Base-by-base conservation (phyloP, 2,888 invertebrate genomes). In the Acanthoscelides obtectus region DNA sequence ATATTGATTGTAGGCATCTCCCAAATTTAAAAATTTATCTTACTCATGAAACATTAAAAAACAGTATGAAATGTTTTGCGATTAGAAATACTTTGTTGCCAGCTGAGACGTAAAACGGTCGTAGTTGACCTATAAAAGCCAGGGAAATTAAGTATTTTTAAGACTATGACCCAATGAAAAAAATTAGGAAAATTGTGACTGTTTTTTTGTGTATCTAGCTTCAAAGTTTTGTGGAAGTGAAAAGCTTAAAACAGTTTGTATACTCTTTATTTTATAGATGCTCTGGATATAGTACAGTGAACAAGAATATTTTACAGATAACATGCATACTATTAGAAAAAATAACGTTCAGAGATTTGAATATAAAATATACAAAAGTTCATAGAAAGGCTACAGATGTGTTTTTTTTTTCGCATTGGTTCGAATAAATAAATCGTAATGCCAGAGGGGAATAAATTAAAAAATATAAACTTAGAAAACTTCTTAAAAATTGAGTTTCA, bases 241-340 rank as follows among this genome's bases (percentile, higher is more conserved):
- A 25, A 25, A 5, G 8, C 25, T 5, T 25, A 8, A 8, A 45
- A 45, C 45, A 45, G 17, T 45, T 45, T 45, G 45, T 45, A 45
- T 45, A 45, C 45, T 45, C 3, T 45, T 45, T 45, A 45, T 77
- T 76, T 71, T 75, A 79, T 78, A 79, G 77, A 79, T 79, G 79
- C 79, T 79, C 78, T 79, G 78, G 45, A 78, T 79, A 78, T 80
- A 81, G 81, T 80, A 82, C 81, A 80, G 80, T 81, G 81, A 82
- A 82, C 81, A 81, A 77, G 81, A 80, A 82, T 80, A 81, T 45
- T 6, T 45, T 45, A 45, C 45, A 45, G 17, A 17, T 45, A 45
- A 45, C 45, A 45, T 45, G 45, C 45, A 45, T 45, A 12, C 45
- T 45, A 45, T 12, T 45, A 45, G n/a, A 45, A 45, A 45, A 45